A percentile compares a stretch with the other conserved stretches of the same genome.
Conservation (phyloP, 2,888 invertebrate species). For the Drosophila paramelanica region DNA sequence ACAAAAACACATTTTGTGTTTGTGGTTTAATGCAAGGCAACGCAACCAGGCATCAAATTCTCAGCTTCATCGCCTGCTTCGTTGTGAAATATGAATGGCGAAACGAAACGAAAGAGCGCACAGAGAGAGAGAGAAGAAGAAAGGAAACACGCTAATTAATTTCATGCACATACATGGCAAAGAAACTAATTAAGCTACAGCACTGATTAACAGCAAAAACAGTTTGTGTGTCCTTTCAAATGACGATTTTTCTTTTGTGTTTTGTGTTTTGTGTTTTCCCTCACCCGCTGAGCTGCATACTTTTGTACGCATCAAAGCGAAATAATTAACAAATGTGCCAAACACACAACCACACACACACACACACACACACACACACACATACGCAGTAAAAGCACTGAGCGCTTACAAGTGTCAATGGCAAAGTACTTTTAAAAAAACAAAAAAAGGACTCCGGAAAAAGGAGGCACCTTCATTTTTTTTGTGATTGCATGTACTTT, state of each 20-base stretch:
- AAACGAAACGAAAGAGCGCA: not conserved
- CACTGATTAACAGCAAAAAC: conserved; percentile 70
- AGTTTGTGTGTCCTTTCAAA: conserved; percentile 63
- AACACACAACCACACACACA: conserved; percentile 21
- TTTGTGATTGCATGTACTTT: conserved; percentile 25
- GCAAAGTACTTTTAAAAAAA: conserved; percentile 49
- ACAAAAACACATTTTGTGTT: not conserved
- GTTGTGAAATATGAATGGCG: conserved; percentile 30
- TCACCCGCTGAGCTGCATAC: conserved; percentile 55
- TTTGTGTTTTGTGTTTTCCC: conserved; percentile 8
- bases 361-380: conserved; percentile 5
- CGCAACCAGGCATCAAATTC: not conserved
- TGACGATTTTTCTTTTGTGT: conserved; percentile 64
- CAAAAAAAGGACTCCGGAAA: conserved; percentile 7
- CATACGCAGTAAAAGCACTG: conserved; percentile 13
- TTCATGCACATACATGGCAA: conserved; percentile 63
- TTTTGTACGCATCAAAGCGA: conserved; percentile 77
- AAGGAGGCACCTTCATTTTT: conserved; percentile 29
- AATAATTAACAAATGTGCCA: conserved; percentile 77
- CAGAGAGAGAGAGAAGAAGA: conserved; percentile 7
- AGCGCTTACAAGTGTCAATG: conserved; percentile 72
- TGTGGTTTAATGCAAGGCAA: not conserved
- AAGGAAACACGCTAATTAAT: conserved; percentile 66
- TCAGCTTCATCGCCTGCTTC: conserved; percentile 7
- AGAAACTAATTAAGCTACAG: conserved; percentile 75